These are phyloP conservation scores for Todiramphus saurophagus DNA, from an alignment of 2,113 vertebrate species.

Conservation along the genomic window DNA sequence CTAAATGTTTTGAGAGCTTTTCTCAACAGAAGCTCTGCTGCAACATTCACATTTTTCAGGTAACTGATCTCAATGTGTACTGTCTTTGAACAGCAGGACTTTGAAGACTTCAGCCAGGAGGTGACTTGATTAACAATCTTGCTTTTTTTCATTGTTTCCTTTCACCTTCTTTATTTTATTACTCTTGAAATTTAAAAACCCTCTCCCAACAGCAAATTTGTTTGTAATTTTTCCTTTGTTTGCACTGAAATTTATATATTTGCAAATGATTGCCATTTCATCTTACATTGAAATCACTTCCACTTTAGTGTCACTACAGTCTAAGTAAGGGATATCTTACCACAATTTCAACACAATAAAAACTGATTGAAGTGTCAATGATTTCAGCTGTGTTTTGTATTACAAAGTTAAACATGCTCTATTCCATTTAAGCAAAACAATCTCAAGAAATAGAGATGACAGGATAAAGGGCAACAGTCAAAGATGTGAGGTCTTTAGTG, in stretches of 20 bases:
- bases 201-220: background rate
- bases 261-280: background rate
- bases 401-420: slow-evolving; percentile 61
- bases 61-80: background rate
- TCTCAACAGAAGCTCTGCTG: background rate
- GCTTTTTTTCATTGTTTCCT: background rate
- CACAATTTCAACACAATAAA: slow-evolving; percentile 60
- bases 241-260: slow-evolving; percentile 26
- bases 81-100: background rate
- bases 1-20: slow-evolving; percentile 15
- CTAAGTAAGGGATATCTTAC: slow-evolving; percentile 55
- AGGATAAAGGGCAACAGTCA: background rate
- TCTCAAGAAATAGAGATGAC: slow-evolving; percentile 1
- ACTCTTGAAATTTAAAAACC: slow-evolving; percentile 33
- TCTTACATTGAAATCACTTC: slow-evolving; percentile 58
- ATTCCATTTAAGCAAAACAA: slow-evolving; percentile 61
- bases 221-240: slow-evolving; percentile 10
- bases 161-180: background rate
- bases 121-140: slow-evolving; percentile 10
- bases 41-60: background rate
- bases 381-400: slow-evolving; percentile 68
- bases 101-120: slow-evolving; percentile 13
- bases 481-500: background rate
- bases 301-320: slow-evolving; percentile 56
- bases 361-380: slow-evolving; percentile 71